These are phyloP conservation scores for Sander lucioperca DNA, from an alignment of 2,113 vertebrate species.

Conservation along the genomic window DNA sequence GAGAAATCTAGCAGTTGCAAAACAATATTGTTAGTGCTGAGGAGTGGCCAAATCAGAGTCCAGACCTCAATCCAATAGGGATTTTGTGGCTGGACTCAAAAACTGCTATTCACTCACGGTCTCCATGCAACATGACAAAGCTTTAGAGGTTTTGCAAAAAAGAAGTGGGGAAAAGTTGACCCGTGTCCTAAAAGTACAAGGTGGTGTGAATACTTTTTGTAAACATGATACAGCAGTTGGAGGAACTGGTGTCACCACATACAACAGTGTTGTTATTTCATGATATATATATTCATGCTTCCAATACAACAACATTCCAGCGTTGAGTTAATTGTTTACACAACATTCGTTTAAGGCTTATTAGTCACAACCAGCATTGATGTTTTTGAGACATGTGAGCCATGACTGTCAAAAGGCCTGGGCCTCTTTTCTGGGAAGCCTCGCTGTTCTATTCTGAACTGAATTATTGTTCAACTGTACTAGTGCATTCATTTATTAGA, in stretches of 20 bases:
- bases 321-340: background rate
- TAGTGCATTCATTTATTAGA: background rate
- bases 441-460: background rate
- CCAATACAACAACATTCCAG: background rate
- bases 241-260: background rate
- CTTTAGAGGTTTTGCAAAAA: background rate
- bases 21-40: background rate
- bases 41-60: background rate
- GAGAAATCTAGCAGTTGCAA: background rate
- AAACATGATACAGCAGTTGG: background rate
- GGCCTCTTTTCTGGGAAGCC: background rate
- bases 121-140: background rate
- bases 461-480: background rate
- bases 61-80: background rate
- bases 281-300: background rate
- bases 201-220: background rate
- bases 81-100: conserved; percentile 1
- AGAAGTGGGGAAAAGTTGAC: background rate
- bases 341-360: background rate
- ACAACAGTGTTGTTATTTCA: background rate
- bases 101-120: background rate
- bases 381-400: background rate
- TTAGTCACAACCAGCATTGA: background rate
- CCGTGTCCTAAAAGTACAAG: background rate
- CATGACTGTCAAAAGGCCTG: background rate